Base-by-base conservation (phyloP, 2,797 vertebrate species). In the Propithecus deckenii region DNA sequence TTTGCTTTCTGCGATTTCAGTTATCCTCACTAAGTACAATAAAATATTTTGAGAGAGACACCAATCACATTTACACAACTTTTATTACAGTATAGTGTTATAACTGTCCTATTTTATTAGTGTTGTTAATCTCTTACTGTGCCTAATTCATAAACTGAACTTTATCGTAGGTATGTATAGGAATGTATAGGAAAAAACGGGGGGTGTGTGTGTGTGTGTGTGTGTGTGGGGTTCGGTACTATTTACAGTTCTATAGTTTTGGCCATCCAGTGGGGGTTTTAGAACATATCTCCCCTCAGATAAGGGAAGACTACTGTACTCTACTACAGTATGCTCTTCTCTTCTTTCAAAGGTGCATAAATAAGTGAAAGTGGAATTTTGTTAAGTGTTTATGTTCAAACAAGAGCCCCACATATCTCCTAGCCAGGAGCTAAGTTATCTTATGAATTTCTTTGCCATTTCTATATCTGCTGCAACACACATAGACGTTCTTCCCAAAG, bases 291-390 rank as follows among this genome's bases (percentile, higher is more conserved):
- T 2, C 30, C 30, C 46, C 46, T 50, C 10, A 75, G 72, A 75
- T 50, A 75, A 75, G 30, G 46, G 17, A 75, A 25, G 30, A 75
- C 46, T n/a, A 48, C 9, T n/a, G 9, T 67, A 72, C 52, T 59
- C 59, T 59, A 23, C 28, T 55, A 4, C 23, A 79, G 57, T 7
- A 28, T n/a, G 67, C 17, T 75, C 61, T 75, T 14, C n/a, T 13
- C 78, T 83, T 94, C 30, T 91, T 91, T 86, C 87, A 79, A 79
- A 91, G 35, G 48, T 10, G 46, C 48, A 28, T 35, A 74, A 76
- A 50, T 78, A 38, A 79, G 59, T 46, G n/a, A 93, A 80, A 93
- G 52, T 43, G 84, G n/a, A 75, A 92, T 76, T 71, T 41, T 92
- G 28, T 35, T 35, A 32, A 41, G 25, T 43, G 65, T 88, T 89